Percentiles rank a stretch among this genome's conserved stretches.
Evolutionary conservation across 2,797 vertebrate genomes (phyloP).

Genomic region (Nyctalus aviator): DNA sequence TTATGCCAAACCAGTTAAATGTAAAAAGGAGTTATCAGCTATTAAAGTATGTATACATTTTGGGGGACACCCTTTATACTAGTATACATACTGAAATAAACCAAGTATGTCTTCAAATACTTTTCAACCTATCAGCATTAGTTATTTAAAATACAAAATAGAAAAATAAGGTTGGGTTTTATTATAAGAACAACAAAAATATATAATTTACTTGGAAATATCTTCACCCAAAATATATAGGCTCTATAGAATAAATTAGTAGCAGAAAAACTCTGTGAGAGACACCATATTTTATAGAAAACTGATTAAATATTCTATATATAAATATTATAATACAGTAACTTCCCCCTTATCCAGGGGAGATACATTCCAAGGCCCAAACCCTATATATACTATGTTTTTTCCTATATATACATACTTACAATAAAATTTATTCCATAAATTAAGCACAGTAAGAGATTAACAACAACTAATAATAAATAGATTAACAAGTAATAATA

Average conservation of each 20-base stretch:
- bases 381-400: background rate
- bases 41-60: too few relatives aligned
- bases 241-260: slow-evolving; percentile 6
- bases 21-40: too few relatives aligned
- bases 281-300: background rate
- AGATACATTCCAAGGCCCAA: background rate
- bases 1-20: too few relatives aligned
- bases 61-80: too few relatives aligned
- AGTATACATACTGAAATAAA: background rate
- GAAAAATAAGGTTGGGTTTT: slow-evolving; percentile 1
- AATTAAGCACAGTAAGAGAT: background rate
- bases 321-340: background rate
- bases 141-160: slow-evolving; percentile 22
- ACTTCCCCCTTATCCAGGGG: background rate
- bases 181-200: background rate
- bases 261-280: slow-evolving; percentile 45
- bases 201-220: slow-evolving; percentile 35
- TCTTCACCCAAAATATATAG: background rate
- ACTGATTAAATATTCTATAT: background rate
- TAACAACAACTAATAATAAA: background rate
- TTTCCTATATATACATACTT: background rate
- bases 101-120: background rate
- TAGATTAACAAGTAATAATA: background rate
- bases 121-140: slow-evolving; percentile 10
- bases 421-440: background rate